phyloP scores from a whole-genome alignment of 2,113 vertebrate genomes.

The Paramormyrops kingsleyae region DNA sequence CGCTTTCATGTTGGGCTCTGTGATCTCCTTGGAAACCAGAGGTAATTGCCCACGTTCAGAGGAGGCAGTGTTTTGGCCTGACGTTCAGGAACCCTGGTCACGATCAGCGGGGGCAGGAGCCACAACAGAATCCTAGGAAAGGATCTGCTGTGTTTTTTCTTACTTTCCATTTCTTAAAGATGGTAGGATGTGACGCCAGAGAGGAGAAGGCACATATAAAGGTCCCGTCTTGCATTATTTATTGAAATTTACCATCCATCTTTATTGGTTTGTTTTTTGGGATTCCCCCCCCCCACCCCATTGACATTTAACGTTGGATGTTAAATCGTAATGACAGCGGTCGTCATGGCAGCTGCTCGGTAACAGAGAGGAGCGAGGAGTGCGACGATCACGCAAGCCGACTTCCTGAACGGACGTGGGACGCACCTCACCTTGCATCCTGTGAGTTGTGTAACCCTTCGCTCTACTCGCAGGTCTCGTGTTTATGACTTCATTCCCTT shows the following conservation, averaged over 20 bases:
- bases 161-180: not conserved
- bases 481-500: not conserved
- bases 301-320: not conserved
- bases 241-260: not conserved
- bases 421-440: not conserved
- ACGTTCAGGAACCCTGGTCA: constrained; percentile 4
- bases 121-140: not conserved
- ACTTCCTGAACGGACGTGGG: not conserved
- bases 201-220: not conserved
- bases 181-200: not conserved
- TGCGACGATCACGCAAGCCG: not conserved
- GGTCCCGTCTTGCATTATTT: not conserved
- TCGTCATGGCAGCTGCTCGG: not conserved
- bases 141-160: not conserved
- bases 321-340: constrained; percentile 8
- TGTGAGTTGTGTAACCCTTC: not conserved
- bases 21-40: constrained; percentile 14
- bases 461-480: not conserved
- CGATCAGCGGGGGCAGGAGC: not conserved
- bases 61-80: not conserved
- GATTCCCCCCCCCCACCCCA: not conserved
- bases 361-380: not conserved
- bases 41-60: not conserved
- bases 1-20: not conserved
- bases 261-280: not conserved